Evolutionary conservation across 2,797 vertebrate genomes (phyloP).

Genomic region (Pseudochromis fuscus): DNA sequence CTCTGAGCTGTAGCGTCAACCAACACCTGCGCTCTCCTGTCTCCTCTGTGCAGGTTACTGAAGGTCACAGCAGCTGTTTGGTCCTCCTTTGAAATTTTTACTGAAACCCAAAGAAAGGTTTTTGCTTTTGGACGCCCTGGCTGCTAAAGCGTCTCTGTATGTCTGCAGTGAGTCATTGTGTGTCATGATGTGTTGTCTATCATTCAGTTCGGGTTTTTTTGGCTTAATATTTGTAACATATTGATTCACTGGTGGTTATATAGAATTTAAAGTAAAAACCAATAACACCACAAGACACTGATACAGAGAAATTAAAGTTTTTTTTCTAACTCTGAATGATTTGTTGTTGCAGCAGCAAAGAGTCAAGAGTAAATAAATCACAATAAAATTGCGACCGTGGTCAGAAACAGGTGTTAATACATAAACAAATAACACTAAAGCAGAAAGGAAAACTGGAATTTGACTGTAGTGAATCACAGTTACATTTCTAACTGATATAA

Average conservation of each 20-base stretch:
- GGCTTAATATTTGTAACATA: slow-evolving; percentile 3
- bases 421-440: not conserved
- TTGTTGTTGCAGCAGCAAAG: not conserved
- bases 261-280: not conserved
- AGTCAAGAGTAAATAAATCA: slow-evolving; percentile 3
- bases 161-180: slow-evolving; percentile 8
- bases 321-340: not conserved
- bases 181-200: not conserved
- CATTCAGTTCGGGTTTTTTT: not conserved
- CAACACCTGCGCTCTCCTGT: slow-evolving; percentile 39
- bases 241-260: not conserved
- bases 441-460: not conserved
- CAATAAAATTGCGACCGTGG: not conserved
- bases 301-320: not conserved
- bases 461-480: not conserved
- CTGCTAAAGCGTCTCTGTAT: slow-evolving; percentile 6
- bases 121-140: slow-evolving; percentile 14
- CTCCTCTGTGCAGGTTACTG: slow-evolving; percentile 25
- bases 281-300: not conserved
- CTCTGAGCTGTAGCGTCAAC: slow-evolving; percentile 25
- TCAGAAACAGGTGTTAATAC: not conserved
- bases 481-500: not conserved
- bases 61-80: slow-evolving; percentile 27
- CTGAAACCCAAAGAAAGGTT: not conserved
- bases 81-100: slow-evolving; percentile 29